Conservation (phyloP, 2,113 vertebrate genomes). For the Okapia johnstoni region DNA sequence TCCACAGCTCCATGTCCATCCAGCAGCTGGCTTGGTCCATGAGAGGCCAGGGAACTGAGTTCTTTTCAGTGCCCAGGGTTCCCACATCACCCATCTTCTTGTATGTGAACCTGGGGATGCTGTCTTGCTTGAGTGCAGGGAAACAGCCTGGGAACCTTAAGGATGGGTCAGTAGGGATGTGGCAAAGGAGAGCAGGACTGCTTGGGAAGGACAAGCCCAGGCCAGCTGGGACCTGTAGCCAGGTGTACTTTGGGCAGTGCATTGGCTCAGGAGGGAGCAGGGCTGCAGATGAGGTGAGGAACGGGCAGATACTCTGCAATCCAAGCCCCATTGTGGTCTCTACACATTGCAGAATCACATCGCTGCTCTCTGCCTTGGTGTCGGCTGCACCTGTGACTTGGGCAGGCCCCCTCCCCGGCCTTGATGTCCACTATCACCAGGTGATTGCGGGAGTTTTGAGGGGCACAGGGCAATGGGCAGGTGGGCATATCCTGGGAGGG, state of each 20-base stretch:
- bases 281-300: too few species aligned
- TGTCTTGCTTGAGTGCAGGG: neutral
- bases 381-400: neutral
- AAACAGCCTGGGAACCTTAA: neutral
- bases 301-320: accelerated
- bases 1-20: neutral
- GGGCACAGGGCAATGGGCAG: neutral
- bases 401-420: neutral
- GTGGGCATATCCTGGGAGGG: neutral
- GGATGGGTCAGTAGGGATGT: neutral
- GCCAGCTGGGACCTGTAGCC: neutral
- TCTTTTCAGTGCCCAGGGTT: neutral
- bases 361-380: neutral
- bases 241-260: too few species aligned
- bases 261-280: accelerated
- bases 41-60: neutral
- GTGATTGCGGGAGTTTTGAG: neutral
- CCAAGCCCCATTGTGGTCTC: neutral
- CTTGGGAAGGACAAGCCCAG: neutral
- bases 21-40: neutral
- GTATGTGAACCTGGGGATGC: neutral
- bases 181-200: neutral
- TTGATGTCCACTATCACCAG: neutral
- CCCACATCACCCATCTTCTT: accelerated
- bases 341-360: neutral